A percentile compares a stretch with the other conserved stretches of the same genome.
Evolutionary conservation across 1,140 invertebrate species (phyloP).

Genomic region (Sycophila sp.): DNA sequence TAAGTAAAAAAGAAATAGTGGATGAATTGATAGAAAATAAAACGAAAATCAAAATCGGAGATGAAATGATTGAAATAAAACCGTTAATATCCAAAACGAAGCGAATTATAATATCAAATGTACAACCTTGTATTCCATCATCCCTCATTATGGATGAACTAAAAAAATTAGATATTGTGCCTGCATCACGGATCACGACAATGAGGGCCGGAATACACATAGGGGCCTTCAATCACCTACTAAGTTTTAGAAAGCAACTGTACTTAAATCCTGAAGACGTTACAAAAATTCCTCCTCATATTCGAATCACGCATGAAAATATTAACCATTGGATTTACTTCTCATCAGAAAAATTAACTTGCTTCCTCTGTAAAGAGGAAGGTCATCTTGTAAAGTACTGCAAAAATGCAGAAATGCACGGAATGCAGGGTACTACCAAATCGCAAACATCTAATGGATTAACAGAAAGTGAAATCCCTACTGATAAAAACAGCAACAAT

Average conservation of each 20-base stretch:
- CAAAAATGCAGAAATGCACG: not conserved
- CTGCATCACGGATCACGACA: conserved; percentile 6
- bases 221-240: not conserved
- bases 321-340: not conserved
- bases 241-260: not conserved
- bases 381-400: not conserved
- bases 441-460: too few species aligned
- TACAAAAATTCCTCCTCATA: not conserved
- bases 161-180: not conserved
- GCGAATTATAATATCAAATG: conserved; percentile 36
- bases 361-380: not conserved
- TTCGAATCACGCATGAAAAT: not conserved
- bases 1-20: too few species aligned
- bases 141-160: not conserved
- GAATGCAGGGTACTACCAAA: too few species aligned
- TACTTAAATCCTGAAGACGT: not conserved
- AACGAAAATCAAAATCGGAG: too few species aligned
- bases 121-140: conserved; percentile 39
- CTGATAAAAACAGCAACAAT: too few species aligned
- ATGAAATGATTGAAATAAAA: too few species aligned
- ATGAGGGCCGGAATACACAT: conserved; percentile 11
- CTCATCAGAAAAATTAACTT: not conserved
- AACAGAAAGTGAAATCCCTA: too few species aligned
- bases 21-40: too few species aligned
- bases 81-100: not conserved